Base-by-base conservation (phyloP, 2,797 vertebrate species). In the Momotus momota region DNA sequence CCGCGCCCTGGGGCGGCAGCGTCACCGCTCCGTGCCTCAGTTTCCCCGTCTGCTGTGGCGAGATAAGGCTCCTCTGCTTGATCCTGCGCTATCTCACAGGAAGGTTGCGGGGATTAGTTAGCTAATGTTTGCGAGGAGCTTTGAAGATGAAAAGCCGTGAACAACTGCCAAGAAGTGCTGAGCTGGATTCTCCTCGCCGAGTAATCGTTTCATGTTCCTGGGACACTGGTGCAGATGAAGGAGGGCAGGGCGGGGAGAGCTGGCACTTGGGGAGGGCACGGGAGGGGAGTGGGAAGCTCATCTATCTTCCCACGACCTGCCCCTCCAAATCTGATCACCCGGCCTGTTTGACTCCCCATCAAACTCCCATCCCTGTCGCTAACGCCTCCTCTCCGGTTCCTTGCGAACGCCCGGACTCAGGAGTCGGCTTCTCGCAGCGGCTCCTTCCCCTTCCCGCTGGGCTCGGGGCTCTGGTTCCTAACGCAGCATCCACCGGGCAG, bases 141-240 rank as follows among this genome's bases (percentile, higher is more conserved):
- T 97, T 97, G 96, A 97, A 97, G 96, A 96, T 96, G 94, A 97
- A 96, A 96, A 93, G 95, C 95, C 41, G 1, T 79, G 92, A 97
- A 95, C 88, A 94, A 92, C 87, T 96, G 96, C 95, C 94, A 97
- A 94, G 96, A 96, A 97, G 81, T 49, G 95, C 96, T 96, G 96
- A 96, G 95, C 94, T 96, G 88, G 92, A 94, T 95, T 88, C 96
- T 96, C 94, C 94, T 86, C 60, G 49, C 91, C 93, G 49, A 96
- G 93, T 88, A 96, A 97, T 96, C 95, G 88, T 96, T 97, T 97
- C 92, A 90, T 96, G 95, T 96, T 96, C 64, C 95, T 94, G 96
- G 95, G 96, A 87, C 92, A 81, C 90, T 73, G n/a, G 54, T 88
- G 94, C 51, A 45, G 81, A 84, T 40, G 93, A 65, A 31, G 87